These are phyloP conservation scores for Melanotaenia duboulayi DNA, from an alignment of 2,113 vertebrate species.

Conservation along the genomic window DNA sequence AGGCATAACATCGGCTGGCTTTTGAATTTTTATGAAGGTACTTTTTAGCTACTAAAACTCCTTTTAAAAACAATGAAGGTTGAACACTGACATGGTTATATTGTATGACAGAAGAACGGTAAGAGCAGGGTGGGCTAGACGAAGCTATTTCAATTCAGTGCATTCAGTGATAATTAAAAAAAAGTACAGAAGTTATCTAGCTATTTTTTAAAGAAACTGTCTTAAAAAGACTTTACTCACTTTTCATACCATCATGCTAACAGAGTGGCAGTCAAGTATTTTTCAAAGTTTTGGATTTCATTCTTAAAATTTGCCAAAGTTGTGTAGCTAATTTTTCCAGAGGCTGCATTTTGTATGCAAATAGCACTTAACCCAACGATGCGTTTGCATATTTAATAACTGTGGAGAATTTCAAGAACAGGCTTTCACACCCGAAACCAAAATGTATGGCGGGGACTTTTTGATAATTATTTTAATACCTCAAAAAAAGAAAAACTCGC, in stretches of 20 bases:
- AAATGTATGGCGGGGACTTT: constrained; percentile 27
- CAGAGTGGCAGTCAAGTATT: constrained; percentile 47
- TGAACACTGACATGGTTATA: constrained; percentile 40
- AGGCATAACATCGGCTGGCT: constrained; percentile 20
- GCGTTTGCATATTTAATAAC: constrained; percentile 52
- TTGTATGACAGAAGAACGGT: constrained; percentile 45
- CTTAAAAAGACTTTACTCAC: constrained; percentile 36
- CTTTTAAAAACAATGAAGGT: constrained; percentile 25
- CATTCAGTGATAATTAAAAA: constrained; percentile 25
- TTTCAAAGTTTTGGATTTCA: constrained; percentile 47
- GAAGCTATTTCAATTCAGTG: constrained; percentile 36
- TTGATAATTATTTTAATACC: constrained; percentile 47
- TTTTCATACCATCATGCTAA: constrained; percentile 58
- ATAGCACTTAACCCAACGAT: constrained; percentile 49
- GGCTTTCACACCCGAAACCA: constrained; percentile 37
- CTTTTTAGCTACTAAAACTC: constrained; percentile 56
- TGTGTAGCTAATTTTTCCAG: constrained; percentile 20
- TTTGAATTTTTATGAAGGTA: constrained; percentile 61
- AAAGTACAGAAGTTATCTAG: constrained; percentile 40
- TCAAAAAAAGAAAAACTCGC: constrained; percentile 30
- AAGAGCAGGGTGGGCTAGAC: constrained; percentile 12
- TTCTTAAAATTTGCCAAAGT: constrained; percentile 54
- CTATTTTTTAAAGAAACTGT: constrained; percentile 67
- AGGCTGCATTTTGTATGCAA: constrained; percentile 49
- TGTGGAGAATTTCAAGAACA: constrained; percentile 30